Evolutionary conservation across 2,888 invertebrate genomes (phyloP).

Genomic region (Polyploca ridens): DNA sequence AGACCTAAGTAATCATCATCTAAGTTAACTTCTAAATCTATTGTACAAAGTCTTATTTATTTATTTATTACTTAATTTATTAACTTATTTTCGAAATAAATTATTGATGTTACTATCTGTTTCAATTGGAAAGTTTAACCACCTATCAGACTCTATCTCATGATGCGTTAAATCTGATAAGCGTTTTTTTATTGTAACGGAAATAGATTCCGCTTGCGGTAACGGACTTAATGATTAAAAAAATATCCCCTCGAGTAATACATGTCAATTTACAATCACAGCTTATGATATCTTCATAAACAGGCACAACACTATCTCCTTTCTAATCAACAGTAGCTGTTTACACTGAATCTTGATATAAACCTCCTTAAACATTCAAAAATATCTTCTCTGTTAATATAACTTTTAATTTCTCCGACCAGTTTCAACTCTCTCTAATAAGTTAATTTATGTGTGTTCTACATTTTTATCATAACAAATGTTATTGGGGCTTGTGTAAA

Average conservation of each 20-base stretch:
- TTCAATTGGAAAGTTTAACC: slow-evolving; percentile 27
- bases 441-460: slow-evolving; percentile 60
- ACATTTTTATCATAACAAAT: slow-evolving; percentile 56
- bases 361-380: background rate
- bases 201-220: slow-evolving; percentile 6
- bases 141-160: background rate
- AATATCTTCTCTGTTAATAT: background rate
- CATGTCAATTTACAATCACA: background rate
- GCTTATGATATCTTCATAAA: background rate
- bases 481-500: slow-evolving; percentile 49
- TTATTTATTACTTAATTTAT: slow-evolving; percentile 62
- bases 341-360: background rate
- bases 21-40: slow-evolving; percentile 46
- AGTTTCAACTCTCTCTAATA: slow-evolving; percentile 49
- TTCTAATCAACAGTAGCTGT: slow-evolving; percentile 20
- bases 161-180: slow-evolving; percentile 10
- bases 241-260: background rate
- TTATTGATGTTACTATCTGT: slow-evolving; percentile 48
- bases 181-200: slow-evolving; percentile 8
- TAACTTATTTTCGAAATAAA: slow-evolving; percentile 71
- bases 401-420: slow-evolving; percentile 27
- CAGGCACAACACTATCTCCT: background rate
- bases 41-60: slow-evolving; percentile 81
- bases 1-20: slow-evolving; percentile 49
- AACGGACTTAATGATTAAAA: background rate